phyloP scores from a whole-genome alignment of 2,888 invertebrate species.

The Cordylochernes scorpioides region DNA sequence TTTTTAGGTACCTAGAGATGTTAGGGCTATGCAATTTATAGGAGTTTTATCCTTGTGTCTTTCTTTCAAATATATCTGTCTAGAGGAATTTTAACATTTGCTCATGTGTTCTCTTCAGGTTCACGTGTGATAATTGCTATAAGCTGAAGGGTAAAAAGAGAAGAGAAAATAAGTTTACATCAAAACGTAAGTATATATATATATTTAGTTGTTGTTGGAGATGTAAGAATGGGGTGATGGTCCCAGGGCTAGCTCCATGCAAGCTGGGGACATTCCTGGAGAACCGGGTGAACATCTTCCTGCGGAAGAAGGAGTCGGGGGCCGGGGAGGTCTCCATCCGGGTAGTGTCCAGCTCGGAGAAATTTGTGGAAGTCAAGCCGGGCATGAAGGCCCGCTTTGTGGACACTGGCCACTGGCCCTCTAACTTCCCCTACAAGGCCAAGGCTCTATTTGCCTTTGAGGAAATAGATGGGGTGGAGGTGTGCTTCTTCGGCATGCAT shows the following conservation, averaged over 20 bases:
- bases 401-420: constrained; percentile 53
- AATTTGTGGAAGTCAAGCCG: constrained; percentile 94
- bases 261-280: constrained; percentile 92
- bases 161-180: constrained; percentile 90
- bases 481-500: constrained; percentile 99
- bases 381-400: constrained; percentile 69
- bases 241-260: constrained; percentile 36
- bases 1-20: too few species aligned
- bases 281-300: constrained; percentile 82
- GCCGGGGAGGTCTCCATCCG: constrained; percentile 93
- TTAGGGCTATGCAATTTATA: too few species aligned
- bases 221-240: too few species aligned
- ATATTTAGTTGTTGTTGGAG: too few species aligned
- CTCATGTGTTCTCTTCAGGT: too few species aligned
- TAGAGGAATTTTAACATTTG: too few species aligned
- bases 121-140: constrained; percentile 75
- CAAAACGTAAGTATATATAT: constrained; percentile 45
- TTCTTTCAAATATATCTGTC: too few species aligned
- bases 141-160: constrained; percentile 68
- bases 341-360: constrained; percentile 90
- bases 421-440: constrained; percentile 84
- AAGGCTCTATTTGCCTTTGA: constrained; percentile 99
- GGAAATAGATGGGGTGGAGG: constrained; percentile 90
- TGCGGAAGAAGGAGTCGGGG: constrained; percentile 74
- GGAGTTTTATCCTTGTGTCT: too few species aligned